Evolutionary conservation across 2,888 invertebrate genomes (phyloP), one percentile per base, ranked within the genome.

Genomic region (Aphrophora alni): DNA sequence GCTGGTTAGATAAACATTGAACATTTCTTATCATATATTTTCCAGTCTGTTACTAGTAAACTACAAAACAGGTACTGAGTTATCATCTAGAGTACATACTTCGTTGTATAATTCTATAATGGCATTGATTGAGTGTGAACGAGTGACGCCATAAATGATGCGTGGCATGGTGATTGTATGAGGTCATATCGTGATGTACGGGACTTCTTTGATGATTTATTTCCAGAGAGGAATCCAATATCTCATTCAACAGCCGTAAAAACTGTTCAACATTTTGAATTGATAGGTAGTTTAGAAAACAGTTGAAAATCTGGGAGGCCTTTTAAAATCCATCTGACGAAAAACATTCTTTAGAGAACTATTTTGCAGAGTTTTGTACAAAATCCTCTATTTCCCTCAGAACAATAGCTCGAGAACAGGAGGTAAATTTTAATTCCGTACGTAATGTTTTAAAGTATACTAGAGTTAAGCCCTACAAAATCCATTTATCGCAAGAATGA

Each of bases 41-140:
- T n/a, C n/a, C n/a, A n/a, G n/a, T n/a, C n/a, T n/a, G n/a, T n/a
- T n/a, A n/a, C n/a, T n/a, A n/a, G n/a, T n/a, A n/a, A n/a, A n/a
- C n/a, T n/a, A n/a, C n/a, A n/a, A n/a, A n/a, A n/a, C n/a, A n/a
- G n/a, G n/a, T 44, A 44, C 12, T 44, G 10, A 44, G 44, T 44
- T 12, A 44, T 10, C 44, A 12, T 44, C 14, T 44, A 12, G 44
- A 44, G 44, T 44, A 44, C 44, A 44, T 44, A 71, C 28, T 24
- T 80, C 27, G 38, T 74, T 73, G 12, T 44, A 5, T 78, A 73
- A 21, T 33, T 75, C 78, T 76, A 28, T 44, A 59, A 74, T 81
- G 38, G 24, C 44, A 44, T 44, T 44, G 14, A 44, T 14, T 44
- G 44, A 44, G 44, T n/a, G n/a, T n/a, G n/a, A n/a, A n/a, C n/a